phyloP scores from a whole-genome alignment of 2,113 vertebrate genomes.

The Columba janthina region DNA sequence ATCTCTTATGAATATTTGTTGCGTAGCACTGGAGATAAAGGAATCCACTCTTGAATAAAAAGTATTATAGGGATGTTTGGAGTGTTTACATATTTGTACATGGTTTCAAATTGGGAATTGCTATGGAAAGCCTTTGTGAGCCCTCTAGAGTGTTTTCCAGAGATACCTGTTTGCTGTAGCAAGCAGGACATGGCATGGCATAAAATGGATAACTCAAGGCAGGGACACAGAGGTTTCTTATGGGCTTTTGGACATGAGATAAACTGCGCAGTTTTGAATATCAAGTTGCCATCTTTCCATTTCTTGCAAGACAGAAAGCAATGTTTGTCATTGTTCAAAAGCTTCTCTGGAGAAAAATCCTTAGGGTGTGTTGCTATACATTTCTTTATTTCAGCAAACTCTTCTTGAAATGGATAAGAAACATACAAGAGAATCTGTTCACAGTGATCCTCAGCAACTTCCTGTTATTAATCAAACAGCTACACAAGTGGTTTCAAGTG shows the following conservation, averaged over 20 bases:
- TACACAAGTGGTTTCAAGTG: background rate
- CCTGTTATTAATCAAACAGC: slow-evolving; percentile 2
- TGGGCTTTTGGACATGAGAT: background rate
- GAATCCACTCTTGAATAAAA: background rate
- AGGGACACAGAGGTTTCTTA: background rate
- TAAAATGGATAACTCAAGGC: background rate
- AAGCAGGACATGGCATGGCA: rapidly evolving
- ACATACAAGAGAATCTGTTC: background rate
- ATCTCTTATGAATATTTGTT: background rate
- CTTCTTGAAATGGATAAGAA: background rate
- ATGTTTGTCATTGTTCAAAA: background rate
- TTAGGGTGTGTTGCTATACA: rapidly evolving
- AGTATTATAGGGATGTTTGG: background rate
- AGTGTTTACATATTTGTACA: background rate
- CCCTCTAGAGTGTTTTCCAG: background rate
- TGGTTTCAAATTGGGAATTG: background rate
- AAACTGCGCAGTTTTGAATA: background rate
- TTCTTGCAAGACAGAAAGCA: background rate
- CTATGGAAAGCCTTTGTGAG: background rate
- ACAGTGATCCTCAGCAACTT: background rate
- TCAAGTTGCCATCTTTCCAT: background rate
- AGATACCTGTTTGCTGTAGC: rapidly evolving
- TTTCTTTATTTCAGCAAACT: background rate
- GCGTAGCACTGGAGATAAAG: background rate
- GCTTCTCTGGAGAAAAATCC: background rate